Evolutionary conservation across 2,113 vertebrate species (phyloP).

Genomic region (Bubo bubo): DNA sequence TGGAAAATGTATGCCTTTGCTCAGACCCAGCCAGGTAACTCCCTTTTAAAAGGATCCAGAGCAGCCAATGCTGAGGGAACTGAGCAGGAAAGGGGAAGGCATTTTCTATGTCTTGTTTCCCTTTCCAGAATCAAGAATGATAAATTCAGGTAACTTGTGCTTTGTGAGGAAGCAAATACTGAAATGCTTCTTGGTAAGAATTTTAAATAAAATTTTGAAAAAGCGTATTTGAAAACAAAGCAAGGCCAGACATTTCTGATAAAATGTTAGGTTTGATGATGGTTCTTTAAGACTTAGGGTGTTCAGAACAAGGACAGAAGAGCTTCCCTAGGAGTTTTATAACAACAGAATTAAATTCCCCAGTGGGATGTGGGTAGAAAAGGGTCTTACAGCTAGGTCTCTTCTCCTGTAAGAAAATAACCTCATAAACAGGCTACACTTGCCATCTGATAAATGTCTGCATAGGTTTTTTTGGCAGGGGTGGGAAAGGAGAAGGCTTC

Average conservation of each 20-base stretch:
- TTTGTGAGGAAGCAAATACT: not conserved
- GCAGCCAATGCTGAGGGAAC: not conserved
- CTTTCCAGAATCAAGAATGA: not conserved
- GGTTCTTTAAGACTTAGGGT: not conserved
- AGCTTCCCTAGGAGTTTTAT: not conserved
- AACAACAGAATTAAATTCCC: not conserved
- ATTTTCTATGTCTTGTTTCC: not conserved
- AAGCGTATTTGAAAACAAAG: not conserved
- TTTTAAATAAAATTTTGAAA: not conserved
- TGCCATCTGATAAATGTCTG: not conserved
- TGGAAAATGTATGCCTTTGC: not conserved
- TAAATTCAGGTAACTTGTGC: not conserved
- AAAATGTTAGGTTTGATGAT: not conserved
- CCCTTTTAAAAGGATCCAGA: not conserved
- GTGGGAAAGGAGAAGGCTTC: not conserved
- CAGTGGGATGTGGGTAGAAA: not conserved
- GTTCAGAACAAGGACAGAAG: not conserved
- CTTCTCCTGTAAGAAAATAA: not conserved
- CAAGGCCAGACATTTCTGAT: not conserved
- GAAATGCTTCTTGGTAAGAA: not conserved
- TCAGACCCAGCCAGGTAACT: not conserved
- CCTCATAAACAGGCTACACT: not conserved
- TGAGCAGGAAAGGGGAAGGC: accelerated
- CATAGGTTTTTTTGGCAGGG: not conserved
- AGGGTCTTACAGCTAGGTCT: not conserved